A percentile compares a stretch with the other conserved stretches of the same genome.
Evolutionary conservation across 1,140 invertebrate genomes (phyloP).

Genomic region (Trichogramma pretiosum): DNA sequence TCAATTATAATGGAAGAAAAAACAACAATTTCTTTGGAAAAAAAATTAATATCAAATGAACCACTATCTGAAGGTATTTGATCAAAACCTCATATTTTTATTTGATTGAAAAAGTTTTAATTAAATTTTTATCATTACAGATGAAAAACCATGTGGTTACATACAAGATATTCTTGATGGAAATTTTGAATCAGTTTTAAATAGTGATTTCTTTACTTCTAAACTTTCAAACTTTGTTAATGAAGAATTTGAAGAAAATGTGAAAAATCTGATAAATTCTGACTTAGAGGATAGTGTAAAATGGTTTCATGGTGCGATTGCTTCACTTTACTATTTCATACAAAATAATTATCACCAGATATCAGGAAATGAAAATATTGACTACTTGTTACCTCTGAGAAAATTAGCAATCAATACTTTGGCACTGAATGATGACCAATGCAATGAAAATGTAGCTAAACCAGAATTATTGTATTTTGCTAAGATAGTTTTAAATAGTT

Average conservation of each 20-base stretch:
- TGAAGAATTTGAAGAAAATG: constrained; percentile 17
- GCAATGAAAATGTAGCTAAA: constrained; percentile 53
- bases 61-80: constrained; percentile 9
- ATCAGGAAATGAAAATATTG: constrained; percentile 35
- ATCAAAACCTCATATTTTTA: no score
- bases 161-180: constrained; percentile 20
- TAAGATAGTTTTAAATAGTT: constrained; percentile 51
- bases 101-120: background rate
- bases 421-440: constrained; percentile 29
- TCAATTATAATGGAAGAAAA: constrained; percentile 5
- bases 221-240: constrained; percentile 7
- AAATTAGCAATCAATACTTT: constrained; percentile 46
- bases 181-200: constrained; percentile 17
- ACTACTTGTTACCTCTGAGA: constrained; percentile 47
- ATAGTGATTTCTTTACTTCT: constrained; percentile 12
- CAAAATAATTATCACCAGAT: constrained; percentile 77
- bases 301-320: constrained; percentile 46
- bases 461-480: constrained; percentile 60
- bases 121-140: constrained; percentile 16
- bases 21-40: background rate
- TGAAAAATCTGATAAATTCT: constrained; percentile 17
- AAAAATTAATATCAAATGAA: constrained; percentile 7
- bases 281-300: constrained; percentile 13
- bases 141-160: background rate
- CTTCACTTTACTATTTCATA: constrained; percentile 62